Evolutionary conservation across 2,797 vertebrate species (phyloP).

Genomic region (Sebastes jordani): DNA sequence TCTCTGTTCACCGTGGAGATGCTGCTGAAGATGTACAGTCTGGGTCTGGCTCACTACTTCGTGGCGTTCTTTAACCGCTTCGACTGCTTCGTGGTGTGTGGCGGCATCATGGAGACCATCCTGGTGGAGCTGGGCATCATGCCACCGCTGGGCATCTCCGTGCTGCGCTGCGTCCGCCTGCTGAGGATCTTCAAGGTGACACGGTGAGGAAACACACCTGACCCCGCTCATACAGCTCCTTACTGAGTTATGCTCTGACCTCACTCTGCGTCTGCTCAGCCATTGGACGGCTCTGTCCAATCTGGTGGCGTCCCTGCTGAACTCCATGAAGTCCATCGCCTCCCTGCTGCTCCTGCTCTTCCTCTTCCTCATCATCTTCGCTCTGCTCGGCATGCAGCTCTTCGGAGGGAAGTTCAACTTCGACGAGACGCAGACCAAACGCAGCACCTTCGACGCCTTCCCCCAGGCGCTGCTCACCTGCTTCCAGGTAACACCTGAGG

Average conservation of each 20-base stretch:
- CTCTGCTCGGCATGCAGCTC: slow-evolving; percentile 97
- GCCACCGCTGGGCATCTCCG: slow-evolving; percentile 95
- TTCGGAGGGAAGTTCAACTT: slow-evolving; percentile 99
- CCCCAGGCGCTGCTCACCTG: slow-evolving; percentile 96
- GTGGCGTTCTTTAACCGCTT: slow-evolving; percentile 98
- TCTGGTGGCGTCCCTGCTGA: slow-evolving; percentile 95
- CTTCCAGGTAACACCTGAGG: slow-evolving; percentile 88
- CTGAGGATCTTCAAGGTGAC: slow-evolving; percentile 97
- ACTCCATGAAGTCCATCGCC: slow-evolving; percentile 99
- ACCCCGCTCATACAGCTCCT: accelerated
- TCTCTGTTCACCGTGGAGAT: slow-evolving; percentile 93
- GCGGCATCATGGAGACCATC: slow-evolving; percentile 95
- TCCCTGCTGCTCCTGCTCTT: slow-evolving; percentile 96
- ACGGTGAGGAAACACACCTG: slow-evolving; percentile 81
- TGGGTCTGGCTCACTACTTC: slow-evolving; percentile 89
- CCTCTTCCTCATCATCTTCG: slow-evolving; percentile 99
- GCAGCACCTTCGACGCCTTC: slow-evolving; percentile 98
- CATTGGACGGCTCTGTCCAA: slow-evolving; percentile 98
- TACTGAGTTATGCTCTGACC: background rate
- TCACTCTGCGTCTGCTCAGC: slow-evolving; percentile 69
- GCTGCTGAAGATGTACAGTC: slow-evolving; percentile 91
- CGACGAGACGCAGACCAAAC: slow-evolving; percentile 97
- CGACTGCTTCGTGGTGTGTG: slow-evolving; percentile 98
- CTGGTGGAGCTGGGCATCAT: slow-evolving; percentile 95
- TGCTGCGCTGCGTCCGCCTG: slow-evolving; percentile 95